Evolutionary conservation across 2,797 vertebrate genomes (phyloP).

Genomic region (Heliangelus exortis): DNA sequence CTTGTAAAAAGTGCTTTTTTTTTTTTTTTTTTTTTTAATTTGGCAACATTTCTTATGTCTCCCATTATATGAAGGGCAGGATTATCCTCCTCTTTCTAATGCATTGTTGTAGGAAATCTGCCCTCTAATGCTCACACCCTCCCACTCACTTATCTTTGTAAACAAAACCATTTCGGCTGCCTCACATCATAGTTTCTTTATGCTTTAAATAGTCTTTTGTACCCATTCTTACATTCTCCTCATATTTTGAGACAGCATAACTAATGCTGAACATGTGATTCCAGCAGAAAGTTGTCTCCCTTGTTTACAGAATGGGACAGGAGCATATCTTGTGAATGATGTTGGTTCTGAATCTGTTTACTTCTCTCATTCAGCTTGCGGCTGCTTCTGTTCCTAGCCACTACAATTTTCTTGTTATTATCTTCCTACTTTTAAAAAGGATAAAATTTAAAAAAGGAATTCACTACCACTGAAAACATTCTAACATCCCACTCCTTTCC

Average conservation of each 20-base stretch:
- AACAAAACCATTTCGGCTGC: not conserved
- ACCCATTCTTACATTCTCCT: not conserved
- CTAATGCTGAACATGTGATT: not conserved
- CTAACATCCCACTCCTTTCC: not conserved
- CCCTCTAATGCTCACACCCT: not conserved
- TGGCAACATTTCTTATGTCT: not conserved
- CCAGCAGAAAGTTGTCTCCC: not conserved
- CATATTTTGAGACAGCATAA: not conserved
- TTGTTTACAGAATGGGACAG: not conserved
- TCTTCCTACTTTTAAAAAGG: too few relatives aligned
- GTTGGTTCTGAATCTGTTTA: not conserved
- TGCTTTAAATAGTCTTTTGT: not conserved
- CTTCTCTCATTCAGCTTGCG: not conserved
- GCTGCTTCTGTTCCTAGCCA: not conserved
- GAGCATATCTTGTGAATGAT: not conserved
- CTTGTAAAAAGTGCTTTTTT: not conserved
- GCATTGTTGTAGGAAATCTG: not conserved
- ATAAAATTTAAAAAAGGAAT: not conserved
- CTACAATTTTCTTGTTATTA: not conserved
- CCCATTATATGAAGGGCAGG: not conserved
- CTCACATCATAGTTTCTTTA: not conserved
- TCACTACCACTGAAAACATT: not conserved
- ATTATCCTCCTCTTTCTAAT: not conserved
- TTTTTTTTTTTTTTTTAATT: not conserved
- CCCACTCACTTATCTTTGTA: not conserved